A percentile compares a stretch with the other conserved stretches of the same genome.
Conservation (phyloP, 2,113 vertebrate genomes). For the Otolemur garnettii region DNA sequence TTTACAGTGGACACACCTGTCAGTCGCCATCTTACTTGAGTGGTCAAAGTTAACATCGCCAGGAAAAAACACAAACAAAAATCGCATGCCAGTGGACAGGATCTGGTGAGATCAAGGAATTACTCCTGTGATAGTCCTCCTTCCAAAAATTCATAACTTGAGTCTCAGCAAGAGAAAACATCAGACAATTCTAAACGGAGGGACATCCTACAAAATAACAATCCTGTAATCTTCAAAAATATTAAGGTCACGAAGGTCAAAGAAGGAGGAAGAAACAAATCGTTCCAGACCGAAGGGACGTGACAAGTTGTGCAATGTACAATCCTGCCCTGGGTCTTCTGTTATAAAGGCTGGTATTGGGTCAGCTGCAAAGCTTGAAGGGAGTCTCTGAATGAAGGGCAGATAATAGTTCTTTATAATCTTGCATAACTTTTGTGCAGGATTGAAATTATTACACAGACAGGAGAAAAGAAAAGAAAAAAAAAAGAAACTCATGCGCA, state of each 20-base stretch:
- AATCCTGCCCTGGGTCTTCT: not conserved
- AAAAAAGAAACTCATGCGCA: not conserved
- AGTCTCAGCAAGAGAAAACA: not conserved
- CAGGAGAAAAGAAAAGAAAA: not conserved
- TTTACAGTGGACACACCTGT: not conserved
- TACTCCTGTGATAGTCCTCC: not conserved
- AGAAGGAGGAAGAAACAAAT: not conserved
- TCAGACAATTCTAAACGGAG: not conserved
- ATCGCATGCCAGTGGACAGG: not conserved
- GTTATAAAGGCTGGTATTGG: not conserved
- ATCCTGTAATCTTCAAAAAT: not conserved
- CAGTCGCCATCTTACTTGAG: not conserved
- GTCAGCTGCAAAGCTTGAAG: not conserved
- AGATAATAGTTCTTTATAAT: not conserved
- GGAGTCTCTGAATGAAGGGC: not conserved
- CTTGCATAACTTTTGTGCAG: not conserved
- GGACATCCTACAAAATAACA: not conserved
- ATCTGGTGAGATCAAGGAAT: not conserved
- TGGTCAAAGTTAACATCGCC: not conserved
- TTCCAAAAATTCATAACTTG: not conserved
- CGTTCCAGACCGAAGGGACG: not conserved
- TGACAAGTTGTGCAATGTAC: rapidly evolving
- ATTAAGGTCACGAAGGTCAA: not conserved
- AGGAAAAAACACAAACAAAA: not conserved
- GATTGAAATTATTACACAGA: not conserved